Evolutionary conservation across 2,797 vertebrate species (phyloP).

Genomic region (Anabas testudineus): DNA sequence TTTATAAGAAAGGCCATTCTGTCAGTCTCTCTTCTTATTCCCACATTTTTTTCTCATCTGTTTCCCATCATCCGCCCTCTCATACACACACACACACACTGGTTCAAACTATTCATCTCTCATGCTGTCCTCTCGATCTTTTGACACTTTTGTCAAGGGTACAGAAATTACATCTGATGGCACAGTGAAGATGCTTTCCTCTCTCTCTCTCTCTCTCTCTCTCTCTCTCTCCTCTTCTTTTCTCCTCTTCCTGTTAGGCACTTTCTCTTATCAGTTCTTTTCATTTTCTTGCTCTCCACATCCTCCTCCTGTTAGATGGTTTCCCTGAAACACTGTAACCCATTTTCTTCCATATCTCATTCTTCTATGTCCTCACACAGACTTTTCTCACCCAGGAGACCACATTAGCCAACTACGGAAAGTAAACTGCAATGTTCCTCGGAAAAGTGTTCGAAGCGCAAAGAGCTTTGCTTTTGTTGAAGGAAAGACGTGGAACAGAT

Average conservation of each 20-base stretch:
- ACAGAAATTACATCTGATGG: slow-evolving; percentile 55
- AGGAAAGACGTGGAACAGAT: not conserved
- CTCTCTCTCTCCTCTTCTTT: not conserved
- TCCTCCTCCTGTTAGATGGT: slow-evolving; percentile 25
- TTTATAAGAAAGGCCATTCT: slow-evolving; percentile 15
- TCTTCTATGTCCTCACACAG: slow-evolving; percentile 26
- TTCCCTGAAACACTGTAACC: slow-evolving; percentile 39
- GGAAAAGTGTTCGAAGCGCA: slow-evolving; percentile 4
- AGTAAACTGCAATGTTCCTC: slow-evolving; percentile 23
- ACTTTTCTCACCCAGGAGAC: slow-evolving; percentile 19
- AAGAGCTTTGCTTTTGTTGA: slow-evolving; percentile 2
- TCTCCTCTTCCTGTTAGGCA: slow-evolving; percentile 3
- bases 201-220: not conserved
- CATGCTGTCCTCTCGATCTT: slow-evolving; percentile 38
- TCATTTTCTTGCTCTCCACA: slow-evolving; percentile 30
- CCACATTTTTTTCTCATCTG: slow-evolving; percentile 4
- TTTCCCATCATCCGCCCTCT: slow-evolving; percentile 25
- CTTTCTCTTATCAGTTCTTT: slow-evolving; percentile 10
- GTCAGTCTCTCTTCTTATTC: not conserved
- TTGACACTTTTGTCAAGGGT: slow-evolving; percentile 39
- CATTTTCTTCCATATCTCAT: slow-evolving; percentile 42
- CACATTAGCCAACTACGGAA: not conserved
- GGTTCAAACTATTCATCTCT: slow-evolving; percentile 47
- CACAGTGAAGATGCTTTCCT: slow-evolving; percentile 34
- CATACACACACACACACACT: slow-evolving; percentile 15